These are phyloP conservation scores for Entomobrya multifasciata DNA, from an alignment of 2,888 invertebrate species.

Conservation along the genomic window DNA sequence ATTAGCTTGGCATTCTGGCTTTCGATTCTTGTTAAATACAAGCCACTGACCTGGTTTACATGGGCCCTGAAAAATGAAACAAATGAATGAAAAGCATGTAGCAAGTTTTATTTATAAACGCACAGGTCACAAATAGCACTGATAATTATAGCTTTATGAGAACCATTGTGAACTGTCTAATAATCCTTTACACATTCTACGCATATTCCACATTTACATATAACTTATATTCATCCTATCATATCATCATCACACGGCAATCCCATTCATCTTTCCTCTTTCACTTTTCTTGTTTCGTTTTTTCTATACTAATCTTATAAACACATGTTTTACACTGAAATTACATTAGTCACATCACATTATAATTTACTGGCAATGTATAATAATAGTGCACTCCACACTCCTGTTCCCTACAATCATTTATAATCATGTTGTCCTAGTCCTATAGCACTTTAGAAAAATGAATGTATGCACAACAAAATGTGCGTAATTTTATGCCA, in stretches of 20 bases:
- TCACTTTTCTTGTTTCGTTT: constrained; percentile 30
- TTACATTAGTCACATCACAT: constrained; percentile 13
- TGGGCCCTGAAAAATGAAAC: constrained; percentile 51
- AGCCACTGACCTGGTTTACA: constrained; percentile 72
- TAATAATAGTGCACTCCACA: not conserved
- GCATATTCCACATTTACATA: too few relatives aligned
- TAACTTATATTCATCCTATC: too few relatives aligned
- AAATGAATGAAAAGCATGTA: not conserved
- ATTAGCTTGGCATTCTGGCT: constrained; percentile 70
- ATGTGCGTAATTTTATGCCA: constrained; percentile 4
- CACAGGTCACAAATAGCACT: too few relatives aligned
- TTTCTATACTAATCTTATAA: not conserved
- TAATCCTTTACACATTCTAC: not conserved
- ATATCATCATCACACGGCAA: too few relatives aligned
- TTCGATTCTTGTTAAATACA: constrained; percentile 72
- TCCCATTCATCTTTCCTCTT: constrained; percentile 16
- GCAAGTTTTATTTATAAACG: not conserved
- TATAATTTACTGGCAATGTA: not conserved
- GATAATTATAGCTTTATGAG: constrained; percentile 10
- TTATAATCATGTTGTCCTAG: not conserved
- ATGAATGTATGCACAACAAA: not conserved
- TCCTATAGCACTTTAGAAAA: not conserved
- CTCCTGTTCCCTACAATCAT: not conserved
- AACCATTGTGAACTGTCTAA: not conserved
- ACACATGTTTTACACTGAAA: constrained; percentile 33